These are phyloP conservation scores for Lamprologus lemairii DNA, from an alignment of 2,113 vertebrate genomes.

Conservation along the genomic window DNA sequence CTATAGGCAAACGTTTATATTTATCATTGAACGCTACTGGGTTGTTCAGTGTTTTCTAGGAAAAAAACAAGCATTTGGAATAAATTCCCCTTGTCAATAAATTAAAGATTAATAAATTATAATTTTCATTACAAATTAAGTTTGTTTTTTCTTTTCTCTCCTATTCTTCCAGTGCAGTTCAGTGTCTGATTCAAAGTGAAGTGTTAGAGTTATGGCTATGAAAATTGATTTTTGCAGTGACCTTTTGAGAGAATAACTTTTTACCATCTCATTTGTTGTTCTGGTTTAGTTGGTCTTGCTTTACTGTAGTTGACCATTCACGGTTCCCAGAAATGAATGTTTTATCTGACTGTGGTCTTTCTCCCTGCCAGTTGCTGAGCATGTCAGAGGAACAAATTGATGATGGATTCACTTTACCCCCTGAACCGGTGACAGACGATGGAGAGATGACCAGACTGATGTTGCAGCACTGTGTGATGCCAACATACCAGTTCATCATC, in stretches of 20 bases:
- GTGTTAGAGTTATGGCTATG: background rate
- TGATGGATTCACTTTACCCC: slow-evolving; percentile 28
- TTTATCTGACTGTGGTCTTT: background rate
- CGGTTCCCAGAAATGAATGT: background rate
- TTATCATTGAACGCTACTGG: rapidly evolving
- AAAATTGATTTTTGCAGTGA: background rate
- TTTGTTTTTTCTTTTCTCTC: rapidly evolving
- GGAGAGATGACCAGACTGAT: slow-evolving; percentile 49
- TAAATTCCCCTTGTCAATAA: rapidly evolving
- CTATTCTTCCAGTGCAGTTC: background rate
- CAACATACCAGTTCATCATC: slow-evolving; percentile 70
- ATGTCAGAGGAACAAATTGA: slow-evolving; percentile 43
- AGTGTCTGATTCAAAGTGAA: background rate
- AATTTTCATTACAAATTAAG: background rate
- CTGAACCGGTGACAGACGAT: slow-evolving; percentile 19
- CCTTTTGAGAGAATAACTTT: background rate
- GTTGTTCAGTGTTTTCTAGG: background rate
- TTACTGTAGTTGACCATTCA: rapidly evolving
- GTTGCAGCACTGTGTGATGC: slow-evolving; percentile 66
- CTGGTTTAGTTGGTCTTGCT: background rate
- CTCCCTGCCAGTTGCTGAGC: slow-evolving; percentile 52
- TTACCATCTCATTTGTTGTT: background rate
- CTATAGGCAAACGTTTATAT: background rate
- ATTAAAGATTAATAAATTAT: background rate
- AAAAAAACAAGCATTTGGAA: background rate